Conservation (phyloP, 2,113 vertebrate species). For the Clarias gariepinus region DNA sequence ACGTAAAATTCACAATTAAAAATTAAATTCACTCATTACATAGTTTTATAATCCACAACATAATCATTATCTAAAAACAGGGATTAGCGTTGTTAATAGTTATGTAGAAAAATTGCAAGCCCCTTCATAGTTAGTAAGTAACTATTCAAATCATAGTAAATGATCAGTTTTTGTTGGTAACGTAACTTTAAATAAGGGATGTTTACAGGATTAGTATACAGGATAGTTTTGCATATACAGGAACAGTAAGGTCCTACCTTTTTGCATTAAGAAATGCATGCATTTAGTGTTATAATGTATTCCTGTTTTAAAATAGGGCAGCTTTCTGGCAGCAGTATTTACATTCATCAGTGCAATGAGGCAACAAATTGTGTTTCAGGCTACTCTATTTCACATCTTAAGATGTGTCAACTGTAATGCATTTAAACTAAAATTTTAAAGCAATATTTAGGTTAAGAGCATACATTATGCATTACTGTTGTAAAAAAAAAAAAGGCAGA, state of each 20-base stretch:
- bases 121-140: neutral
- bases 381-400: neutral
- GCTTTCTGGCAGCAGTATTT: neutral
- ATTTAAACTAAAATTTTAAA: neutral
- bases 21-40: no score
- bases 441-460: no score
- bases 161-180: neutral
- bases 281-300: neutral
- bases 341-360: constrained; percentile 1
- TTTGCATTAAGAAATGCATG: neutral
- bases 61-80: neutral
- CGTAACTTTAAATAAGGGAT: neutral
- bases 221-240: neutral
- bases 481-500: neutral
- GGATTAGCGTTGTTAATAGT: neutral
- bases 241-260: neutral
- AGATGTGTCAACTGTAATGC: neutral
- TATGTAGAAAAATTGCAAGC: neutral
- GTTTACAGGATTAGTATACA: no score
- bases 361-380: neutral
- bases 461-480: neutral
- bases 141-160: neutral
- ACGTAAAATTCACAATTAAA: neutral
- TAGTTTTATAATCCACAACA: no score
- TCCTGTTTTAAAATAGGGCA: neutral